Evolutionary conservation across 2,113 vertebrate genomes (phyloP), one percentile per base, ranked within the genome.

Genomic region (Onychostoma macrolepis): DNA sequence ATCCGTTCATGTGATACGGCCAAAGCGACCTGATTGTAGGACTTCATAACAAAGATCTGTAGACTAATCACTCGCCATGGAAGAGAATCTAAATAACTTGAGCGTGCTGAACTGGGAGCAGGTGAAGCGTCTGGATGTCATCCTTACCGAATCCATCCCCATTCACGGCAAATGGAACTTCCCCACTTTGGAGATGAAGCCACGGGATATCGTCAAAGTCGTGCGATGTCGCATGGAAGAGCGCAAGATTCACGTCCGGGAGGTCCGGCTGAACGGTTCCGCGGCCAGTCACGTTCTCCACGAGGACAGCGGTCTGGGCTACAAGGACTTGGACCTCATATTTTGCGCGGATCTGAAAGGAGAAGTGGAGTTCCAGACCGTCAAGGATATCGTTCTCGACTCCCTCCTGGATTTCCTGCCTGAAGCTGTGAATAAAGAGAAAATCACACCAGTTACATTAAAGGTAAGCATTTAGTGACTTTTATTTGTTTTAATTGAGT

Each of bases 151-250:
- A 90, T 97, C 96, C 91, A 98, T 99, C 86, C 98, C 98, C 78
- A 99, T 99, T 91, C 98, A 99, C 94, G 98, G 98, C 85, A 96
- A 97, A 36, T 98, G 98, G 89, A 99, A 97, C 94, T 99, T 99
- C 95, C 98, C 98, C 83, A 99, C 98, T 2, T 92, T 99, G 80
- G 96, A 98, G 93, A 95, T 99, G 95, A 97, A 97, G 92, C 98
- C 98, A 1, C 94, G 97, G 71, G 97, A 97, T 82, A 98, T 99
- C 84, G 98, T 99, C 76, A 97, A 97, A 89, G 97, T 97, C 89
- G 98, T 99, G 90, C 94, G 97, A 65, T 94, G 96, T 91, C 96
- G 98, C 74, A 96, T 99, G 96, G 96, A 97, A 38, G 97, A 97
- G 94, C 95, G 95, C 89, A 87, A 94, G 89, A 98, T 99, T 67